Evolutionary conservation across 2,797 vertebrate genomes (phyloP).

Genomic region (Selene dorsalis): DNA sequence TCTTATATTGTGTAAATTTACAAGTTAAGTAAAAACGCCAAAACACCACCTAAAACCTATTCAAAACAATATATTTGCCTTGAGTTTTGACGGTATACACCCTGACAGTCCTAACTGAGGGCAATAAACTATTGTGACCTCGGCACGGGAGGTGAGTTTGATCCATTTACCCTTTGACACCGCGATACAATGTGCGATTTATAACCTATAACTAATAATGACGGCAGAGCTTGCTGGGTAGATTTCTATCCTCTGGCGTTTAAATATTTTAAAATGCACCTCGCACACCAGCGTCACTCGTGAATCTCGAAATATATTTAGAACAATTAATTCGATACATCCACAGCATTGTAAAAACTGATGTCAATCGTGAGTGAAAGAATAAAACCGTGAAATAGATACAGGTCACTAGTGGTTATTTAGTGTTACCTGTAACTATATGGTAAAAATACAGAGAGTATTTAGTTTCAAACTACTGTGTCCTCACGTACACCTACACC

Average conservation of each 20-base stretch:
- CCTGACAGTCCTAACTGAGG: conserved; percentile 15
- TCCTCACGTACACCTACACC: background rate
- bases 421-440: background rate
- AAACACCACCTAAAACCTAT: too few species aligned
- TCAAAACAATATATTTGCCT: fast-evolving
- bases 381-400: background rate
- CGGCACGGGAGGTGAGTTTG: conserved; percentile 10
- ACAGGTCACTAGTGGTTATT: too few species aligned
- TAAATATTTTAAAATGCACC: background rate
- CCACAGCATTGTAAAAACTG: background rate
- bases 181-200: background rate
- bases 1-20: fast-evolving
- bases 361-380: too few species aligned
- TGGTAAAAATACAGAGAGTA: background rate
- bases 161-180: conserved; percentile 33
- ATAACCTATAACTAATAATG: background rate
- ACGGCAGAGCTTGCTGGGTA: background rate
- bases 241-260: background rate
- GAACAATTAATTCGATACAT: background rate
- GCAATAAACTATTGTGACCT: fast-evolving
- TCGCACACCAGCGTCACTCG: background rate
- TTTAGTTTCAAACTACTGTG: background rate
- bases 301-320: background rate
- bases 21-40: too few species aligned
- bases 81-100: background rate